These are phyloP conservation scores for Junonia oenone DNA, from an alignment of 2,888 invertebrate species.

Conservation along the genomic window DNA sequence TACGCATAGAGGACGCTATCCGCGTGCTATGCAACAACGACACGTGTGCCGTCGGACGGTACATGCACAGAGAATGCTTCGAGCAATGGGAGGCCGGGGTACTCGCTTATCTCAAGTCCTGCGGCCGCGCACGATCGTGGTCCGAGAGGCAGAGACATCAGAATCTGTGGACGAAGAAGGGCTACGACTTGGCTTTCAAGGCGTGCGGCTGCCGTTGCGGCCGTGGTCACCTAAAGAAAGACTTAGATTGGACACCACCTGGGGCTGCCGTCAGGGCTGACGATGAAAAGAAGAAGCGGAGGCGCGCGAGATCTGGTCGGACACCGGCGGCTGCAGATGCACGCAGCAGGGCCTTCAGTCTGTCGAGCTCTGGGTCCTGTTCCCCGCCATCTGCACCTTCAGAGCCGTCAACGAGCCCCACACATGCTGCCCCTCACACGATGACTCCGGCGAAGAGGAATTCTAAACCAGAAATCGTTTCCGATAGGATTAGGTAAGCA, in stretches of 20 bases:
- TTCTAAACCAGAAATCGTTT: constrained; percentile 87
- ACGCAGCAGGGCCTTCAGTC: constrained; percentile 85
- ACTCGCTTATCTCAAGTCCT: constrained; percentile 91
- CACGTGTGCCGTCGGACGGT: constrained; percentile 91
- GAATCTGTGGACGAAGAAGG: constrained; percentile 98
- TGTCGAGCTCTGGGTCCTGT: constrained; percentile 89
- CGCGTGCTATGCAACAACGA: constrained; percentile 97
- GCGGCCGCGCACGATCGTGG: constrained; percentile 95
- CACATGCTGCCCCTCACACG: constrained; percentile 75
- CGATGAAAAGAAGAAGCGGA: constrained; percentile 68
- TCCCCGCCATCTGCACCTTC: constrained; percentile 90
- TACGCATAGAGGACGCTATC: constrained; percentile 86
- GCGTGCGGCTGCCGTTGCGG: constrained; percentile 97
- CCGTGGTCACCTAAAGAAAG: constrained; percentile 95
- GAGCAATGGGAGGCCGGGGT: constrained; percentile 95
- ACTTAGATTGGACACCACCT: constrained; percentile 93
- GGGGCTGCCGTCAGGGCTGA: constrained; percentile 77
- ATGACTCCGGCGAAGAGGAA: constrained; percentile 84
- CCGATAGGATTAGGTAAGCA: constrained; percentile 89
- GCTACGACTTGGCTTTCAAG: constrained; percentile 96
- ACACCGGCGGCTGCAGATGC: constrained; percentile 65
- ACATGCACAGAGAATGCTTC: constrained; percentile 98
- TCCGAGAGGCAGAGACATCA: constrained; percentile 95
- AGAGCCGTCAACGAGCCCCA: constrained; percentile 86
- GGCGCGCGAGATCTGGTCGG: constrained; percentile 59